Base-by-base conservation (phyloP, 2,888 invertebrate genomes). In the Eledona agricola region DNA sequence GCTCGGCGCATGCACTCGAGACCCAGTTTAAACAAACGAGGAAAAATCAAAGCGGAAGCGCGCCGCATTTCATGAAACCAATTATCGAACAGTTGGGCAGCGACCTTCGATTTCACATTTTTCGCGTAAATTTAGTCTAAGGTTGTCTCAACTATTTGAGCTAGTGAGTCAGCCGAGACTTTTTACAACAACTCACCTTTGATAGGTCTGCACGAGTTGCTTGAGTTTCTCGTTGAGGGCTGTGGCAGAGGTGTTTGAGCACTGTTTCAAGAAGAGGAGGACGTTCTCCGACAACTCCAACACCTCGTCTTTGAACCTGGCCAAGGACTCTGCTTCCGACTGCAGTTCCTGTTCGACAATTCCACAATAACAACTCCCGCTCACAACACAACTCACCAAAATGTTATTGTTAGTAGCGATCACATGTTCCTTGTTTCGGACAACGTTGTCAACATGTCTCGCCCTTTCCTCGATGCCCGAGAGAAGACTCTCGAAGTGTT, bases 391-490 rank as follows among this genome's bases (percentile, higher is more conserved):
- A 76, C 79, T 79, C 67, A 90, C 90, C 81, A 88, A 83, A 61
- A 90, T 76, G 57, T 84, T 82, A 75, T 84, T 84, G 69, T 85
- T 84, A 57, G 86, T 87, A 67, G 89, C 88, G 55, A 84, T 77
- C 57, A 91, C 83, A 68, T 89, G 87, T 60, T 87, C 83, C 70
- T 86, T 85, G 34, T 88, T 91, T 65, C 86, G 81, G 35, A 91
- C 88, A 55, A 82, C 83, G 47, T 83, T 83, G 73, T 93, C 93
- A 60, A 92, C 80, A 76, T 90, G 89, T 62, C 89, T 84, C 64
- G 84, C 81, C 53, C 87, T 83, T 73, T 92, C 92, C 51, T 88
- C 87, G 40, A 87, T 83, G 2, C 86, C 84, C 19, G 83, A 84
- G 53, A 90, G 73, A 52, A 85, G 80, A 38, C 87, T 83, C 54